Conservation (phyloP, 2,113 vertebrate genomes). For the Entomyzon cyanotis region DNA sequence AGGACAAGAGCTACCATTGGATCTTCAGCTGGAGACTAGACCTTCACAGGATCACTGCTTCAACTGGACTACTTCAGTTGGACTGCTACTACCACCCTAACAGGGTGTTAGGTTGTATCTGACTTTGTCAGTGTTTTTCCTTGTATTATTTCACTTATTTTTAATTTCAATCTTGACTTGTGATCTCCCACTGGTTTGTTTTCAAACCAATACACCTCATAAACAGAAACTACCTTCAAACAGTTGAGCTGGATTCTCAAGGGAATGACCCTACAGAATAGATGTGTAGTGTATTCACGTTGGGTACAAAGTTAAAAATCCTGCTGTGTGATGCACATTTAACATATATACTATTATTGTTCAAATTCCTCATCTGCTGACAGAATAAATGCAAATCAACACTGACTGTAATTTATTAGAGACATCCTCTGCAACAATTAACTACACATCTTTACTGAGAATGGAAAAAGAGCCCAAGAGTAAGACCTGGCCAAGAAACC, state of each 20-base stretch:
- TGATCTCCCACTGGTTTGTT: too few species aligned
- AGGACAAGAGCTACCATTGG: too few species aligned
- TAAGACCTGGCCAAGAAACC: not conserved
- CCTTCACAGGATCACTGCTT: too few species aligned
- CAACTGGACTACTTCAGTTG: too few species aligned
- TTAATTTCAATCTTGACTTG: too few species aligned
- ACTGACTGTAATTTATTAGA: not conserved
- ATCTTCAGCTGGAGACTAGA: too few species aligned
- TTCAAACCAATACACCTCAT: too few species aligned
- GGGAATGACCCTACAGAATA: not conserved
- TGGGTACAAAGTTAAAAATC: not conserved
- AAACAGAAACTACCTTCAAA: not conserved
- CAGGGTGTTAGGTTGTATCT: too few species aligned
- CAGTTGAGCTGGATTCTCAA: not conserved
- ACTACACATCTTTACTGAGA: not conserved
- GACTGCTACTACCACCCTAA: too few species aligned
- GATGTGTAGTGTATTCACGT: fast-evolving
- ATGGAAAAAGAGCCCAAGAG: not conserved
- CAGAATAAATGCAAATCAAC: not conserved
- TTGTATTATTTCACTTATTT: too few species aligned
- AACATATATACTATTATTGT: not conserved
- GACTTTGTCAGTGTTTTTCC: too few species aligned
- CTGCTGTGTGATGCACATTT: not conserved
- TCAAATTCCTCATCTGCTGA: not conserved
- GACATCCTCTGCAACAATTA: not conserved